These are phyloP conservation scores for Acanthopleura granulata DNA, from an alignment of 2,888 invertebrate genomes.

Conservation along the genomic window DNA sequence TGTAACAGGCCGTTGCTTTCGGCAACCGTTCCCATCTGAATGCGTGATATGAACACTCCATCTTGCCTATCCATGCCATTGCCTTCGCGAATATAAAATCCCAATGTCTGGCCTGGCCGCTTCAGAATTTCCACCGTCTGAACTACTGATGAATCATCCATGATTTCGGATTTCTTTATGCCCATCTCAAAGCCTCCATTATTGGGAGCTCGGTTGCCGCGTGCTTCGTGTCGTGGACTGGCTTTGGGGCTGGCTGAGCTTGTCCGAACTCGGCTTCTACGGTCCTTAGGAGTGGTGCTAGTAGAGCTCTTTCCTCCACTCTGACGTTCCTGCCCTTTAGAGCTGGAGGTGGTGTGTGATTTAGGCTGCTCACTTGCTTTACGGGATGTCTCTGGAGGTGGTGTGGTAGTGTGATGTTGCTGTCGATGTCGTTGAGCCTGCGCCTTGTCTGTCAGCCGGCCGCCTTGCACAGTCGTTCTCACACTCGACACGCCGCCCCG, in stretches of 20 bases:
- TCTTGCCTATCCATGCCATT: conserved; percentile 95
- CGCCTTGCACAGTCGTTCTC: background rate
- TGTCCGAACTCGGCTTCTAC: background rate
- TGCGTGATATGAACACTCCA: conserved; percentile 97
- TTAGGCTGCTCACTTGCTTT: conserved; percentile 10
- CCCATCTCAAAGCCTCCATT: conserved; percentile 63
- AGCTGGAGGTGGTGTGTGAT: background rate
- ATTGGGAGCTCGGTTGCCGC: conserved; percentile 32
- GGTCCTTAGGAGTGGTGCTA: conserved; percentile 16
- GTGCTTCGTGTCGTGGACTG: background rate
- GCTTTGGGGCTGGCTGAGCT: conserved; percentile 15
- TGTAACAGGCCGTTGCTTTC: conserved; percentile 97
- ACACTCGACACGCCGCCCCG: conserved; percentile 27
- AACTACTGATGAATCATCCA: conserved; percentile 60
- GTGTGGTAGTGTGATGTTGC: background rate
- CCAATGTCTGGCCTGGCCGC: conserved; percentile 97
- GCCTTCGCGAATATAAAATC: conserved; percentile 98
- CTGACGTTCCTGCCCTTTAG: background rate
- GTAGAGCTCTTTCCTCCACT: background rate
- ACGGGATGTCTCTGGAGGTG: background rate
- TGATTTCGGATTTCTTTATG: conserved; percentile 62
- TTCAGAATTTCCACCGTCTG: conserved; percentile 94
- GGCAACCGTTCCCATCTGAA: conserved; percentile 95
- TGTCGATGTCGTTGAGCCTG: conserved; percentile 20
- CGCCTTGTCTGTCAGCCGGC: background rate